Evolutionary conservation across 2,888 invertebrate species (phyloP).

Genomic region (Beris chalybata): DNA sequence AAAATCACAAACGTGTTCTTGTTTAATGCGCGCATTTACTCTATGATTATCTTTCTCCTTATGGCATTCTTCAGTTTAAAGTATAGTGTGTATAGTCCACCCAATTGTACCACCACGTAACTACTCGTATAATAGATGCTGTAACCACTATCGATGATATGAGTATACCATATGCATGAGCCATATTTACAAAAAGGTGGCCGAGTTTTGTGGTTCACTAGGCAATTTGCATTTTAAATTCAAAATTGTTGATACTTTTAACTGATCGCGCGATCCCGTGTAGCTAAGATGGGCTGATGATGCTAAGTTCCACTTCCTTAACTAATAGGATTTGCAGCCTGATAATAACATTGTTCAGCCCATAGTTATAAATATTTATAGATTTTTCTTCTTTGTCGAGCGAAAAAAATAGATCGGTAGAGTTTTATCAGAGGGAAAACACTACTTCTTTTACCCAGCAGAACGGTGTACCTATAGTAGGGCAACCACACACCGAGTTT

Average conservation of each 20-base stretch:
- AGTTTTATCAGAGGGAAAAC: no score
- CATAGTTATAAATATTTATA: no score
- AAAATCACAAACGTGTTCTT: constrained; percentile 13
- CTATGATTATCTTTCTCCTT: constrained; percentile 19
- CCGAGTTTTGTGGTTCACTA: constrained; percentile 12
- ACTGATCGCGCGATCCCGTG: neutral
- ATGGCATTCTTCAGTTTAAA: neutral
- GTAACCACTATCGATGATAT: neutral
- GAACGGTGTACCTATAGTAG: no score
- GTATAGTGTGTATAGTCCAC: neutral
- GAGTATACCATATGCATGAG: neutral
- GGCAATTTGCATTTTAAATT: constrained; percentile 31
- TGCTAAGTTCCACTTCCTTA: no score
- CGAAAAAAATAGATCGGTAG: no score
- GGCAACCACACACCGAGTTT: no score
- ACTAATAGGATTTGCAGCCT: no score
- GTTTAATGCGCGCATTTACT: constrained; percentile 25
- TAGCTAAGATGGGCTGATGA: no score
- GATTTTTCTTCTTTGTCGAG: no score
- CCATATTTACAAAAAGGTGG: neutral
- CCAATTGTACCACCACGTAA: neutral
- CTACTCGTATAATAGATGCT: neutral
- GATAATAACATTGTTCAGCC: no score
- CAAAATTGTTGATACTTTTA: constrained; percentile 6
- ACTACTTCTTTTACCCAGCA: no score